Percentiles rank a stretch among this genome's conserved stretches.
Evolutionary conservation across 2,113 vertebrate species (phyloP).

Genomic region (Typhlomys cinereus): DNA sequence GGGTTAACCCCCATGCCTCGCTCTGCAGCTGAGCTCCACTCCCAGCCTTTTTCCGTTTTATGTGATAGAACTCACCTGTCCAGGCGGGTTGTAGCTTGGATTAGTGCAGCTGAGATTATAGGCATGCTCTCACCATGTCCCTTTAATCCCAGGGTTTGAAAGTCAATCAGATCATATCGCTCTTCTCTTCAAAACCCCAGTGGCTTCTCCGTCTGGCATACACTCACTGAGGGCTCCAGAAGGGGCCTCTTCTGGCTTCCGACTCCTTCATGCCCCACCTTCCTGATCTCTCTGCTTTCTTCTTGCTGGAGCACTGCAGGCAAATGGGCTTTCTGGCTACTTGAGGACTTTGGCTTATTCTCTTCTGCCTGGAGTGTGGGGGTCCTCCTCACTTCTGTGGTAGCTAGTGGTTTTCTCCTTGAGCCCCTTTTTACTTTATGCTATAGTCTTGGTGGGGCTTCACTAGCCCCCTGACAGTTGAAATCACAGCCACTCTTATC

Average conservation of each 20-base stretch:
- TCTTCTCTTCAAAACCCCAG: background rate
- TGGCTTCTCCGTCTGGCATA: background rate
- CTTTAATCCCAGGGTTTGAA: background rate
- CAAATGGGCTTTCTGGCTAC: background rate
- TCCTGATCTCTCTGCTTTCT: background rate
- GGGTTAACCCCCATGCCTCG: background rate
- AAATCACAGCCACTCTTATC: background rate
- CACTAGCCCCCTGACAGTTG: background rate
- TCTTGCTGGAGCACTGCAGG: no score
- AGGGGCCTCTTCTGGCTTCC: background rate
- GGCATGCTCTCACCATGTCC: no score
- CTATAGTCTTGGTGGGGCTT: background rate
- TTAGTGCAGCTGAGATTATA: background rate
- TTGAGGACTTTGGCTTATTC: background rate
- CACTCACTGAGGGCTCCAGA: background rate
- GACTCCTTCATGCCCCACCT: background rate
- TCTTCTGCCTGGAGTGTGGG: background rate
- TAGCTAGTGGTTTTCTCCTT: background rate
- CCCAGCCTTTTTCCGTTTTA: background rate
- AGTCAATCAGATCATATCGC: background rate
- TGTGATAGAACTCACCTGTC: background rate
- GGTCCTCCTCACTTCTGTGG: rapidly evolving
- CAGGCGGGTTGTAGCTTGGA: background rate
- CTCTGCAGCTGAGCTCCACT: no score
- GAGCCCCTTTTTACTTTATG: background rate